Evolutionary conservation across 2,888 invertebrate genomes (phyloP).

Genomic region (Orgyia antiqua): DNA sequence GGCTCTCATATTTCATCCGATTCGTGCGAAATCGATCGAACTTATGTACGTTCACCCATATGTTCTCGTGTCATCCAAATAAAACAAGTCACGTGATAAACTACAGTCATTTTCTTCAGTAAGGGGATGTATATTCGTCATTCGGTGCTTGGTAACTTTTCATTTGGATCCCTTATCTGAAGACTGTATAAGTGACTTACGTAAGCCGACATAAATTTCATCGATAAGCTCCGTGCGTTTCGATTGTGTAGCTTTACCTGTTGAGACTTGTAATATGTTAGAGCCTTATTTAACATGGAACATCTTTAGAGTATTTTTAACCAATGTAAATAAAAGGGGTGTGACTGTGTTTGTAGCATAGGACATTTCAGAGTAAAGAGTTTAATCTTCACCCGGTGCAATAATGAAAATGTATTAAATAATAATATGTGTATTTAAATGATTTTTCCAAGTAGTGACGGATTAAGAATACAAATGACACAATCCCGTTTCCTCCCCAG

Average conservation of each 20-base stretch:
- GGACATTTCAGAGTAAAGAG: too few species aligned
- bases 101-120: constrained; percentile 42
- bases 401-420: too few species aligned
- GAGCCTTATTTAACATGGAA: too few species aligned
- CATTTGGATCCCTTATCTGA: constrained; percentile 35
- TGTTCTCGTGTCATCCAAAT: constrained; percentile 39
- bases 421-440: too few species aligned
- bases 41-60: constrained; percentile 25
- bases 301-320: too few species aligned
- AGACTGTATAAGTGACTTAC: constrained; percentile 22
- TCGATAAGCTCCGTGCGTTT: constrained; percentile 3
- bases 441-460: too few species aligned
- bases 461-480: too few species aligned
- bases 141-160: constrained; percentile 44
- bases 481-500: too few species aligned
- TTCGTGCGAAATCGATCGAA: constrained; percentile 26
- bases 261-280: constrained; percentile 3
- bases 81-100: constrained; percentile 49
- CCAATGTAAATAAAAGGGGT: too few species aligned
- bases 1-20: constrained; percentile 29
- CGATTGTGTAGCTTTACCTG: constrained; percentile 5
- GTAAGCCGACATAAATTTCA: constrained; percentile 21
- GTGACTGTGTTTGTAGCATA: too few species aligned
- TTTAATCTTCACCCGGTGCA: too few species aligned
- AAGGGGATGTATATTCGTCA: constrained; percentile 46